Percentiles rank a stretch among this genome's conserved stretches.
These are phyloP conservation scores for Mormyrus iriodes DNA, from an alignment of 2,113 vertebrate species.

Conservation along the genomic window DNA sequence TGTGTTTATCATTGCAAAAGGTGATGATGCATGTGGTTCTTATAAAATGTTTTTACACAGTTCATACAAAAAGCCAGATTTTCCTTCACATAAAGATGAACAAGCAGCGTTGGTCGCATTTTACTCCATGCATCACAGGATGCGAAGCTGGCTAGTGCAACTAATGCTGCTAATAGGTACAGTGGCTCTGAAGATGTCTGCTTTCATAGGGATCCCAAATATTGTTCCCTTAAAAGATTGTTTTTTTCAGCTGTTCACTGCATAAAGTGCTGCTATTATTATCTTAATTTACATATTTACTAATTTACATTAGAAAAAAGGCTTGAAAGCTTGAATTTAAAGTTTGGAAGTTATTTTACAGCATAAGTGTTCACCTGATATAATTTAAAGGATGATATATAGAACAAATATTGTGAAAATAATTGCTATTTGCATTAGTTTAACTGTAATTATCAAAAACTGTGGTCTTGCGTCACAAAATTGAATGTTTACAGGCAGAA, in stretches of 20 bases:
- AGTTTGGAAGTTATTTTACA: conserved; percentile 36
- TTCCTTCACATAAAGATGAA: not conserved
- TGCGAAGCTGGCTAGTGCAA: not conserved
- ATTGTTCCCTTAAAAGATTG: not conserved
- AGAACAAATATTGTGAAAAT: not conserved
- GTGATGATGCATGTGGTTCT: not conserved
- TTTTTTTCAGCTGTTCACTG: not conserved
- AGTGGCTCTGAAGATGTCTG: not conserved
- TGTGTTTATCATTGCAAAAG: not conserved
- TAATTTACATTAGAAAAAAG: not conserved
- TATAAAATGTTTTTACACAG: not conserved
- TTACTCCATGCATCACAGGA: not conserved
- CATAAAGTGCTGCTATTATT: not conserved
- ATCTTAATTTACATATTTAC: not conserved
- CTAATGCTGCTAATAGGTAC: not conserved
- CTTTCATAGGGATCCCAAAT: not conserved
- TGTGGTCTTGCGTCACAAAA: not conserved
- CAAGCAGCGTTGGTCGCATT: not conserved
- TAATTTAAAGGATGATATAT: not conserved
- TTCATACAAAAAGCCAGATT: not conserved
- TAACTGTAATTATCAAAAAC: not conserved
- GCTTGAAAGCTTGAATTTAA: conserved; percentile 22
- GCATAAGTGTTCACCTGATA: conserved; percentile 1
- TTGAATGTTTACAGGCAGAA: not conserved
- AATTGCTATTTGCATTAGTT: not conserved